Base-by-base conservation (phyloP, 2,113 vertebrate genomes). In the Chaetura pelagica region DNA sequence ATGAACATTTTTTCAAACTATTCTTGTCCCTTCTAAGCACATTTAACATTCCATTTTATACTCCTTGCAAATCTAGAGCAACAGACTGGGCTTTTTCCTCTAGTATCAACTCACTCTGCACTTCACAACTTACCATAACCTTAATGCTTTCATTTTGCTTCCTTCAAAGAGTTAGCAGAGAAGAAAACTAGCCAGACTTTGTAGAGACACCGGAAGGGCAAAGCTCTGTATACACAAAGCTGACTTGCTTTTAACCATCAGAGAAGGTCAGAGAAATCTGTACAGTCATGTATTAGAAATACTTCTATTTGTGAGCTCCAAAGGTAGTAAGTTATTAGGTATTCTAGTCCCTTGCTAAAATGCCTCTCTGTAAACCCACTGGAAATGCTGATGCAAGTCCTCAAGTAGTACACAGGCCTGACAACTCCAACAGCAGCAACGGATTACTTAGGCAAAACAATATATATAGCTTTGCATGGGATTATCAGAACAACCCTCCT, bases 31-130 rank as follows among this genome's bases (percentile, higher is more conserved):
- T 72, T 77, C n/a, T 59, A 46, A 82, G 58, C 44, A 52, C 14
- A 34, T 42, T 23, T 35, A 48, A 54, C 44, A 49, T 42, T 11
- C 54, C 21, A 21, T 29, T 38, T 38, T 49, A 35, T 21, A 38
- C 34, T 66, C 29, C 26, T 40, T 61, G 17, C 49, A 89, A 80
- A 52, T 69, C 55, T 66, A 82, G 59, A 77, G 35, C 42, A 72
- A 19, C 1, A 52, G 46, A 34, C 16, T 0, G 2, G 1, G 0
- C 40, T 57, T 89, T 19, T 29, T 16, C 7, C 23, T 46, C 12
- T 30, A 57, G 26, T 9, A 49, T 30, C 59, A 72, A 35, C 42
- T 57, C 34, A 12, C 30, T 46, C 42, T 32, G 55, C 61, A 42
- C 42, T 46, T 35, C 15, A 15, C 30, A 72, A 13, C 19, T 72